Evolutionary conservation across 2,888 invertebrate species (phyloP).

Genomic region (Unio pictorum): DNA sequence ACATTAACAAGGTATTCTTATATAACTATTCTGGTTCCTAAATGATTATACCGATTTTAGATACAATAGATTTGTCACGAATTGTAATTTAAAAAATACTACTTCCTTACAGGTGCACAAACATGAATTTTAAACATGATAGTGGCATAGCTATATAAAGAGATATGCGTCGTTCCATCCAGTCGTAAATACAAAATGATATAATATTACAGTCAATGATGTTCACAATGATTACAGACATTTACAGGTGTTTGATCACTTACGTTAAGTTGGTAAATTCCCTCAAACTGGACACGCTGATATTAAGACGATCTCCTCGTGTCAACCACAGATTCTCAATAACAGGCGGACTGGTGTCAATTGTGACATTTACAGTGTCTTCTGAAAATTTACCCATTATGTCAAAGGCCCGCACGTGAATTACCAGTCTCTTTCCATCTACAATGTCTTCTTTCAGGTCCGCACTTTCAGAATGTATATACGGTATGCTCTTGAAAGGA

Average conservation of each 20-base stretch:
- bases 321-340: conserved; percentile 39
- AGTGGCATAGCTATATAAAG: no score
- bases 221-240: not conserved
- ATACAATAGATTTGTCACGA: no score
- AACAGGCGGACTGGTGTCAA: conserved; percentile 29
- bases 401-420: conserved; percentile 26
- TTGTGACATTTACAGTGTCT: conserved; percentile 25
- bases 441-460: no score
- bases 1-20: no score
- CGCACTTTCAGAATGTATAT: no score
- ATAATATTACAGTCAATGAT: not conserved
- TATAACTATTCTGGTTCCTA: no score
- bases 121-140: no score
- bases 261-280: conserved; percentile 38
- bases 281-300: conserved; percentile 32
- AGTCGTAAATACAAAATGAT: not conserved
- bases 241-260: conserved; percentile 3
- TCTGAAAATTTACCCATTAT: conserved; percentile 22
- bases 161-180: no score
- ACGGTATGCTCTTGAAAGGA: no score
- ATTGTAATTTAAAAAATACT: no score
- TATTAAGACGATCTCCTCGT: conserved; percentile 33
- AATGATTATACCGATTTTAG: no score
- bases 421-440: conserved; percentile 21
- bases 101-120: no score